Percentiles rank a stretch among this genome's conserved stretches.
Evolutionary conservation across 2,888 invertebrate genomes (phyloP).

Genomic region (Catocala sponsa): DNA sequence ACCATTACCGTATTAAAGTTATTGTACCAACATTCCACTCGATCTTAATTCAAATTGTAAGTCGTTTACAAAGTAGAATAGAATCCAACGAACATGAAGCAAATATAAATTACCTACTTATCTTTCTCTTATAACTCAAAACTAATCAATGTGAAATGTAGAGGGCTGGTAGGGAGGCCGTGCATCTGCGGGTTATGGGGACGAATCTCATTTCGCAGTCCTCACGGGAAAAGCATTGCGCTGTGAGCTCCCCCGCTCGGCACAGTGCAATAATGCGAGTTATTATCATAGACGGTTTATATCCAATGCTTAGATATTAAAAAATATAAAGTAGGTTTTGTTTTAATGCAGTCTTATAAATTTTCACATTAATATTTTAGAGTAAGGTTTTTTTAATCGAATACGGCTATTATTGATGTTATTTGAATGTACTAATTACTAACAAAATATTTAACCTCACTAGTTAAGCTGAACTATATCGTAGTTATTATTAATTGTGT

Average conservation of each 20-base stretch:
- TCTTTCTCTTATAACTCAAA: slow-evolving; percentile 19
- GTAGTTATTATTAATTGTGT: too few relatives aligned
- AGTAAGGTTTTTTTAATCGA: too few relatives aligned
- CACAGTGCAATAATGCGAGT: slow-evolving; percentile 39
- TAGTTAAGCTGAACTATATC: too few relatives aligned
- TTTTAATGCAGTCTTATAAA: too few relatives aligned
- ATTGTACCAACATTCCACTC: too few relatives aligned
- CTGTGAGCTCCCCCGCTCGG: slow-evolving; percentile 24
- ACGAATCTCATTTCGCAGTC: slow-evolving; percentile 47
- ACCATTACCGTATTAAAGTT: too few relatives aligned
- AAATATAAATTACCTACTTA: slow-evolving; percentile 13
- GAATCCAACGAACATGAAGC: not conserved
- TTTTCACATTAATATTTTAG: too few relatives aligned
- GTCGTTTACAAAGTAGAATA: too few relatives aligned
- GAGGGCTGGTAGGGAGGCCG: slow-evolving; percentile 34
- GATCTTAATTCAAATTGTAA: too few relatives aligned
- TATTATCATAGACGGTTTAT: slow-evolving; percentile 28
- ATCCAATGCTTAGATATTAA: slow-evolving; percentile 1
- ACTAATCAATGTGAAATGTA: slow-evolving; percentile 39
- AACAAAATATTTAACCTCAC: too few relatives aligned
- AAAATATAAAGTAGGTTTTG: not conserved
- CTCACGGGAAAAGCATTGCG: slow-evolving; percentile 33
- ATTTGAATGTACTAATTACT: too few relatives aligned
- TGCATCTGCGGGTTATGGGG: slow-evolving; percentile 41
- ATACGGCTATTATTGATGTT: too few relatives aligned